A percentile compares a stretch with the other conserved stretches of the same genome.
Evolutionary conservation across 30 jellyfish, hydroid and myxozoan genomes (phyloP).

Genomic region (Phacellophora camtschatica): DNA sequence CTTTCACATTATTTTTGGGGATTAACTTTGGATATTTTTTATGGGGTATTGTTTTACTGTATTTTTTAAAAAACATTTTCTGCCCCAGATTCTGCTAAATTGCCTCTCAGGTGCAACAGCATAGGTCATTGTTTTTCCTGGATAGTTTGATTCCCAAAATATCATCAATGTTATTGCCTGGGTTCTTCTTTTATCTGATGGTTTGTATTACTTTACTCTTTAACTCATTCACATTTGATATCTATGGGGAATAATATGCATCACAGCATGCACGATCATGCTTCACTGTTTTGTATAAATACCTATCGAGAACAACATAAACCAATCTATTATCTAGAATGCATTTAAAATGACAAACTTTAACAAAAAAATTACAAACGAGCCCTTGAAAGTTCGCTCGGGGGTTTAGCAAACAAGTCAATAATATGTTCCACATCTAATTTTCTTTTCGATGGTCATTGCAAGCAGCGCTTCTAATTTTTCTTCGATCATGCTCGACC

Average conservation of each 20-base stretch:
- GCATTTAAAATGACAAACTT: constrained; percentile 6
- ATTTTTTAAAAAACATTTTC: too few relatives aligned
- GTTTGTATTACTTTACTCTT: too few relatives aligned
- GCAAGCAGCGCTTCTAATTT: constrained; percentile 20
- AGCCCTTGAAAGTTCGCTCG: constrained; percentile 18
- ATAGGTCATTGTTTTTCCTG: too few relatives aligned
- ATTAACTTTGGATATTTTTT: too few relatives aligned
- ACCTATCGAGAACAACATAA: neutral
- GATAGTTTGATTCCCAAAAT: too few relatives aligned
- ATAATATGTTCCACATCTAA: constrained; percentile 9
- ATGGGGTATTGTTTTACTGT: too few relatives aligned
- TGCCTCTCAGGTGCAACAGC: too few relatives aligned
- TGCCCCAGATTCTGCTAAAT: too few relatives aligned
- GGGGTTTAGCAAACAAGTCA: constrained; percentile 9
- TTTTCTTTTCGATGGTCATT: constrained; percentile 19
- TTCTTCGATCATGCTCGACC: constrained; percentile 17
- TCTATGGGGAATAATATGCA: neutral
- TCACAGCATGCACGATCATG: neutral
- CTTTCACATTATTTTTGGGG: too few relatives aligned
- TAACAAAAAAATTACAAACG: constrained; percentile 2
- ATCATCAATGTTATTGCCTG: too few relatives aligned
- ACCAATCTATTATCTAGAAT: neutral
- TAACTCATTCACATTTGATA: neutral
- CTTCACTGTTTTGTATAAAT: neutral
- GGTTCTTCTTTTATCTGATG: too few relatives aligned